Evolutionary conservation across 2,113 vertebrate genomes (phyloP), one percentile per base, ranked within the genome.

Genomic region (Cichladusa arquata): DNA sequence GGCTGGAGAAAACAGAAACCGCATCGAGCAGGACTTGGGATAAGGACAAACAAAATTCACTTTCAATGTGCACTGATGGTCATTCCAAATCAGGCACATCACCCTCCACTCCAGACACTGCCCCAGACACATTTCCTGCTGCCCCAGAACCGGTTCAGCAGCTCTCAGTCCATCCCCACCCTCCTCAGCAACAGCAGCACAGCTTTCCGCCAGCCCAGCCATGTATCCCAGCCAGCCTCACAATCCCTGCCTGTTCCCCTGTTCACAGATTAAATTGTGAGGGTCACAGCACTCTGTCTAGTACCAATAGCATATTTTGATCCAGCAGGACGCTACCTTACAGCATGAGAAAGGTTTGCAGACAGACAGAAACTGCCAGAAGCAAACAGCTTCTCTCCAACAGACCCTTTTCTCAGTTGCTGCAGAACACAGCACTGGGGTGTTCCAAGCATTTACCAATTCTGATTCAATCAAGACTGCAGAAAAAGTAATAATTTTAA

Each of bases 1-100:
- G 6, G 19, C 25, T 8, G 31, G 16, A 38, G 16, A n/a, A 36
- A 73, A 66, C 5, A 60, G 40, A 45, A 26, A 58, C 0, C 0
- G 9, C n/a, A 58, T 14, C 11, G 24, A 85, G 51, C 6, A 36
- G 57, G 47, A 36, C 26, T 20, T 33, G 47, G 42, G 33, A 18
- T 36, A 53, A 56, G 26, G 57, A 22, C 25, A 6, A 42, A 31
- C 28, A 29, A 42, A 40, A 18, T 3, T 48, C 31, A 28, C 50
- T 42, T 34, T 12, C 38, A 40, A 33, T 1, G 1, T 36, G 48
- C 20, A 44, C 8, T 20, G 34, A 81, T 5, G 16, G 5, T 34
- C 62, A 51, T 34, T 40, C 0, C 6, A 19, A 89, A 91, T 53
- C 6, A 57, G 25, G 50, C 19, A 56, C 6, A 24, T 28, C 69